Conservation (phyloP, 2,113 vertebrate species). For the Rhadina sibilatrix region DNA sequence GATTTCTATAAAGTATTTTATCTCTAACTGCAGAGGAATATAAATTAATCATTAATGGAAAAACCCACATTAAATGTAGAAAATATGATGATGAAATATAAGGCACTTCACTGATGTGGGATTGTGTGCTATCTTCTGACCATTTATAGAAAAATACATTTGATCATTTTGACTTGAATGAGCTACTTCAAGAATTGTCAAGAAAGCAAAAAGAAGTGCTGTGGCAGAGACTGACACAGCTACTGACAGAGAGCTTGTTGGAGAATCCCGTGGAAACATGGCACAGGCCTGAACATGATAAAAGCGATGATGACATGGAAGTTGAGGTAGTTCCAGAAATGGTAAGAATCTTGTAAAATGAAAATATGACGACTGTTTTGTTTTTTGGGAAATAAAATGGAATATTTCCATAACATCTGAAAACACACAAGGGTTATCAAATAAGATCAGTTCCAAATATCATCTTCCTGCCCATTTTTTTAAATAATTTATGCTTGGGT, state of each 20-base stretch:
- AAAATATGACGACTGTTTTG: not conserved
- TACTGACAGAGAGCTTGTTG: conserved; percentile 77
- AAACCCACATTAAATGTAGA: not conserved
- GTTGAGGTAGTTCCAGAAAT: conserved; percentile 66
- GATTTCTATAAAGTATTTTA: not conserved
- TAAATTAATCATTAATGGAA: not conserved
- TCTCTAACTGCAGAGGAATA: not conserved
- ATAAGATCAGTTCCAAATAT: not conserved
- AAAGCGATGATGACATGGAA: conserved; percentile 70
- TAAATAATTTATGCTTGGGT: not conserved
- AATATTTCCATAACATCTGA: not conserved
- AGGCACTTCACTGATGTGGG: not conserved
- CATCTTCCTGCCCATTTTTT: not conserved
- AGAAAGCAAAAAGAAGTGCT: conserved; percentile 81
- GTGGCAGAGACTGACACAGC: conserved; percentile 78
- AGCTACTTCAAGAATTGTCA: conserved; percentile 88
- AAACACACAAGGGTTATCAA: not conserved
- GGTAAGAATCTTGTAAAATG: conserved; percentile 64
- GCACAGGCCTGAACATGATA: conserved; percentile 36
- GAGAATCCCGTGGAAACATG: conserved; percentile 82
- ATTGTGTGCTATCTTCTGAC: not conserved
- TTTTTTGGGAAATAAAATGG: not conserved
- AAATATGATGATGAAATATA: not conserved
- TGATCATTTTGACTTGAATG: conserved; percentile 83
- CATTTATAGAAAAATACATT: conserved; percentile 77